These are phyloP conservation scores for Lucilia cuprina DNA, from an alignment of 1,140 invertebrate genomes.

Conservation along the genomic window DNA sequence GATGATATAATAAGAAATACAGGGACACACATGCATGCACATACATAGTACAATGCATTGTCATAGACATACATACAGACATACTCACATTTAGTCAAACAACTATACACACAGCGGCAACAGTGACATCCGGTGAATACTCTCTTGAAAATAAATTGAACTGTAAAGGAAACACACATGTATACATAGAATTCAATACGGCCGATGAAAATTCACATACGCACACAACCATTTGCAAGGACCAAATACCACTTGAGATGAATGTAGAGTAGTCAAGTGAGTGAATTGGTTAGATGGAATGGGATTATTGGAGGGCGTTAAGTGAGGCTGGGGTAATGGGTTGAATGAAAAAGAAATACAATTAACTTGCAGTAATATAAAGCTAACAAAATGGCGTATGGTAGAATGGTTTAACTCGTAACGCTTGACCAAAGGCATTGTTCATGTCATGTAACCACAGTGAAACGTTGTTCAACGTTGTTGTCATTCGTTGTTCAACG, in stretches of 20 bases:
- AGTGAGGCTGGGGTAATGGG: neutral
- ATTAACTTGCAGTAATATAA: constrained; percentile 32
- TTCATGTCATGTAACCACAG: constrained; percentile 17
- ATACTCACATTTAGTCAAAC: neutral
- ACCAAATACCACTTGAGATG: constrained; percentile 9
- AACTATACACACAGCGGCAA: neutral
- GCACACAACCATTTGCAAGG: neutral
- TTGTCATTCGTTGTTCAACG: neutral
- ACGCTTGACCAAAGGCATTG: constrained; percentile 16
- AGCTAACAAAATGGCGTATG: neutral
- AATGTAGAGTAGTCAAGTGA: neutral
- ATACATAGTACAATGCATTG: neutral
- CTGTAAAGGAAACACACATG: neutral
- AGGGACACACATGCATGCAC: constrained; percentile 7
- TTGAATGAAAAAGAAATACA: constrained; percentile 8
- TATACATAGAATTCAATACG: neutral
- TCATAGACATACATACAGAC: neutral
- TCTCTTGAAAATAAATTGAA: neutral
- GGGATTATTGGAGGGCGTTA: neutral
- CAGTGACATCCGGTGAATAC: constrained; percentile 10
- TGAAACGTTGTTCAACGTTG: neutral
- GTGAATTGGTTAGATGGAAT: neutral
- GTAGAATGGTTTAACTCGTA: constrained; percentile 5
- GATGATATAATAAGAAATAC: neutral
- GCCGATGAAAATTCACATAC: neutral